These are phyloP conservation scores for Drosophila kanapiae DNA, from an alignment of 1,140 invertebrate species.

Conservation along the genomic window DNA sequence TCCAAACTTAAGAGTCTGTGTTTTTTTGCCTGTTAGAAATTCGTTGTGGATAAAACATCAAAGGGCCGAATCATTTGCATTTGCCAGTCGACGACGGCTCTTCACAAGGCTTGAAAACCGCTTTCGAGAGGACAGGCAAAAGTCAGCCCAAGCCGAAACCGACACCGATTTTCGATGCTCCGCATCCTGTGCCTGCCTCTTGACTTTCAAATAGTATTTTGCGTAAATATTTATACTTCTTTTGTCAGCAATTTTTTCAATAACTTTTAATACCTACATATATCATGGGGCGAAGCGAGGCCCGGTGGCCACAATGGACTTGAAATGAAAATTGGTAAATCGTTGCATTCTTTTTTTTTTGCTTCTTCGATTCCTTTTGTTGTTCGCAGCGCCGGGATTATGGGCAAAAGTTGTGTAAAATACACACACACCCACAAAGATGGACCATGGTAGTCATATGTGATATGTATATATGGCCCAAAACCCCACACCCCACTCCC, in stretches of 20 bases:
- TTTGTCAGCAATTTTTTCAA: constrained; percentile 84
- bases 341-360: constrained; percentile 23
- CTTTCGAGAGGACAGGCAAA: constrained; percentile 18
- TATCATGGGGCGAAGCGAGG: constrained; percentile 46
- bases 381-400: constrained; percentile 46
- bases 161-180: constrained; percentile 19
- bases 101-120: constrained; percentile 53
- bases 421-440: constrained; percentile 34
- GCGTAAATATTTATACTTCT: constrained; percentile 83
- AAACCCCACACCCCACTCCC: constrained; percentile 31
- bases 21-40: constrained; percentile 5
- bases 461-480: constrained; percentile 36
- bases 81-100: constrained; percentile 40
- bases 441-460: constrained; percentile 36
- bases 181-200: constrained; percentile 30
- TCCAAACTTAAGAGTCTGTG: constrained; percentile 13
- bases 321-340: constrained; percentile 73
- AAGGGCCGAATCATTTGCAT: constrained; percentile 58
- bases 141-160: not conserved
- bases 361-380: constrained; percentile 19
- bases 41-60: constrained; percentile 38
- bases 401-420: constrained; percentile 75
- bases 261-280: constrained; percentile 81
- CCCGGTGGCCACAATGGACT: constrained; percentile 64
- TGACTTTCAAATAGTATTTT: constrained; percentile 79